phyloP scores from a whole-genome alignment of 2,797 vertebrate species.

The Microctenopoma lineatum region DNA sequence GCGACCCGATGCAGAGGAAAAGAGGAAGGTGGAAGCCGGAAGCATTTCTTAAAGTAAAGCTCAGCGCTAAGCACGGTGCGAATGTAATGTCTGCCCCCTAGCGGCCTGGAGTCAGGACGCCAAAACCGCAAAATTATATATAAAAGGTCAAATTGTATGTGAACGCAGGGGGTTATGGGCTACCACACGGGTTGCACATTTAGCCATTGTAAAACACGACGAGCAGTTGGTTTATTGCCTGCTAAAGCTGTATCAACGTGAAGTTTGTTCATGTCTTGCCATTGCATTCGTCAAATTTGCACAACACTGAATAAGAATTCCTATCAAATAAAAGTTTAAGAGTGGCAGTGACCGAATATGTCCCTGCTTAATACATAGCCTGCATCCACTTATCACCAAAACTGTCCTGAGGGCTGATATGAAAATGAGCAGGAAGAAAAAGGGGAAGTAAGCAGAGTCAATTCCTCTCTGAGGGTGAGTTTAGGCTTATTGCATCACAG shows the following conservation, averaged over 20 bases:
- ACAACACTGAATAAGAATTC: neutral
- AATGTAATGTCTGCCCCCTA: slow-evolving; percentile 47
- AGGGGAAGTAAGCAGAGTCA: slow-evolving; percentile 81
- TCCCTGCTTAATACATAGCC: slow-evolving; percentile 54
- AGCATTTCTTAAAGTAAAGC: slow-evolving; percentile 51
- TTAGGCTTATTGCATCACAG: slow-evolving; percentile 76
- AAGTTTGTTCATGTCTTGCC: neutral
- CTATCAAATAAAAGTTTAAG: neutral
- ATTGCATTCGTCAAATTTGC: neutral
- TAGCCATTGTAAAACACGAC: neutral
- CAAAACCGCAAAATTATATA: neutral
- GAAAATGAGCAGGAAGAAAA: slow-evolving; percentile 88
- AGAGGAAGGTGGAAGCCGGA: slow-evolving; percentile 73
- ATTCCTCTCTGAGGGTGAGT: slow-evolving; percentile 83
- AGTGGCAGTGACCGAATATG: neutral
- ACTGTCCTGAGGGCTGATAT: slow-evolving; percentile 77
- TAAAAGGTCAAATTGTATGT: rapidly evolving
- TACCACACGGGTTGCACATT: neutral
- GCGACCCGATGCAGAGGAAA: slow-evolving; percentile 77
- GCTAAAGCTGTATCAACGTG: neutral
- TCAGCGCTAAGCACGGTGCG: rapidly evolving
- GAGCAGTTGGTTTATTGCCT: rapidly evolving
- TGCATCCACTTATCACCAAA: slow-evolving; percentile 64
- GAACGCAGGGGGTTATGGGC: too few species aligned
- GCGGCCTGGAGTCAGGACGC: slow-evolving; percentile 29